Evolutionary conservation across 2,113 vertebrate species (phyloP).

Genomic region (Turdus rufiventris): DNA sequence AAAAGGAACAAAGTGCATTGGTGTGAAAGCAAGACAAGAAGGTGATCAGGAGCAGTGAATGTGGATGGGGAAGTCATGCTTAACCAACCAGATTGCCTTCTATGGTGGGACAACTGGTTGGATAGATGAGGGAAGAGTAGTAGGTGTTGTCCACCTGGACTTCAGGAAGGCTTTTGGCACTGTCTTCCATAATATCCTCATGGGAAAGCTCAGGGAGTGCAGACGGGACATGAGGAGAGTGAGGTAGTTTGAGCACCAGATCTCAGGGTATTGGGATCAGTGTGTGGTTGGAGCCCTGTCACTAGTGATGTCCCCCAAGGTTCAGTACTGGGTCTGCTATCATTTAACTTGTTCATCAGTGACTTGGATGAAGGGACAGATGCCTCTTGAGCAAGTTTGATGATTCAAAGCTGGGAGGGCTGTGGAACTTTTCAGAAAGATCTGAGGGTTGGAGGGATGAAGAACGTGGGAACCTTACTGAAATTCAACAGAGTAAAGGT

Average conservation of each 20-base stretch:
- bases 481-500: background rate
- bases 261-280: background rate
- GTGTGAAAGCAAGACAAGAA: background rate
- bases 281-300: background rate
- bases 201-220: background rate
- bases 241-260: background rate
- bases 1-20: background rate
- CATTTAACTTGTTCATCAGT: background rate
- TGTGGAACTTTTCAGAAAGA: background rate
- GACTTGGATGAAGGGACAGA: background rate
- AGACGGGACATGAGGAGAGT: background rate
- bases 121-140: background rate
- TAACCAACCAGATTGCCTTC: background rate
- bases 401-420: background rate
- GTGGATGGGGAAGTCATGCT: background rate
- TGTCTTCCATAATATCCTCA: background rate
- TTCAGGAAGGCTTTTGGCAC: background rate
- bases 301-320: background rate
- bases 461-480: background rate
- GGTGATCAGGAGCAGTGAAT: background rate
- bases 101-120: fast-evolving
- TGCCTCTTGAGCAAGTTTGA: background rate
- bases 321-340: background rate
- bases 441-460: background rate
- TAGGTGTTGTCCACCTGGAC: background rate